These are phyloP conservation scores for Scrobipalpa costella DNA, from an alignment of 2,888 invertebrate species.

Conservation along the genomic window DNA sequence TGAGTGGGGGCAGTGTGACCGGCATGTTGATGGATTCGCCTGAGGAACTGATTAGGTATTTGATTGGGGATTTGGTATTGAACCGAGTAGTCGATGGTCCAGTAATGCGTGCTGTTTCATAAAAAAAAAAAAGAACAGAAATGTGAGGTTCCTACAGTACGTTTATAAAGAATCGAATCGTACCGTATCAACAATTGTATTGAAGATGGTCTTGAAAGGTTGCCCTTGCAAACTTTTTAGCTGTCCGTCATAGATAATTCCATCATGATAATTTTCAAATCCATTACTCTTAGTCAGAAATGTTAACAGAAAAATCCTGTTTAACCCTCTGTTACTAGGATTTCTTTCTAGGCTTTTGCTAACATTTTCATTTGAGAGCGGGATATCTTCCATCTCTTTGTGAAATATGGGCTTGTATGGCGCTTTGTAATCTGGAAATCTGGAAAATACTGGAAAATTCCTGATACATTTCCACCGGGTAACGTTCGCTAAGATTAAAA, in stretches of 20 bases:
- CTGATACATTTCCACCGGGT: conserved; percentile 10
- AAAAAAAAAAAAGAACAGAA: too few relatives aligned
- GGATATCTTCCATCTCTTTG: background rate
- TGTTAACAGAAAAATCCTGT: background rate
- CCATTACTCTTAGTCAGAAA: background rate
- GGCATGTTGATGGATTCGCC: background rate
- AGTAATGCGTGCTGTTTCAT: too few relatives aligned
- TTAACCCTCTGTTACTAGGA: background rate
- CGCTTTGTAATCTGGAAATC: conserved; percentile 21
- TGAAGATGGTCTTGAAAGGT: too few relatives aligned
- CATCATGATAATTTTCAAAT: too few relatives aligned
- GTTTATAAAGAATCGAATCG: too few relatives aligned
- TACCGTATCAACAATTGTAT: too few relatives aligned
- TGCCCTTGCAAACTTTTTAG: too few relatives aligned
- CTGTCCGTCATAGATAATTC: too few relatives aligned
- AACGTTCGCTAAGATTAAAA: conserved; percentile 15
- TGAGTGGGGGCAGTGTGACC: background rate
- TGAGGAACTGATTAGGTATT: background rate
- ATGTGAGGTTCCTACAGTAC: too few relatives aligned
- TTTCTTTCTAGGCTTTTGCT: background rate
- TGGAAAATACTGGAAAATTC: conserved; percentile 4
- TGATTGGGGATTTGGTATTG: too few relatives aligned
- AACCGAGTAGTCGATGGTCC: too few relatives aligned
- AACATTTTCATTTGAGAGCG: conserved; percentile 15
- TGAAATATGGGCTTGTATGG: background rate